Evolutionary conservation across 2,888 invertebrate genomes (phyloP).

Genomic region (Phengaris alcon): DNA sequence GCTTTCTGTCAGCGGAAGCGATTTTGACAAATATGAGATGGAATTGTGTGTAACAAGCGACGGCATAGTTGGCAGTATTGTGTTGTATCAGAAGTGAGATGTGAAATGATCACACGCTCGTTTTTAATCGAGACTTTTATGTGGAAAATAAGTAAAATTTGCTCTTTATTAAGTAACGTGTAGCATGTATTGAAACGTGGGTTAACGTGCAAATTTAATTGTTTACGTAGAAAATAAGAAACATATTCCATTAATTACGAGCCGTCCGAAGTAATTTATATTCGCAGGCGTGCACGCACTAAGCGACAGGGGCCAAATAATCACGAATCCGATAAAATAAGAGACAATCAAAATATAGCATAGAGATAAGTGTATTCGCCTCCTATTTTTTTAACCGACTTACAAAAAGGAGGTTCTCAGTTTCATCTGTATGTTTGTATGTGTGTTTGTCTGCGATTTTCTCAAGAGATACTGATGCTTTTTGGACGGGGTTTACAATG

Average conservation of each 20-base stretch:
- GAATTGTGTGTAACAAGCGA: too few species aligned
- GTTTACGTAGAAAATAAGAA: constrained; percentile 17
- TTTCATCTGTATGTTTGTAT: too few species aligned
- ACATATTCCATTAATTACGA: constrained; percentile 17
- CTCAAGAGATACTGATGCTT: too few species aligned
- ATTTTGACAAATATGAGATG: too few species aligned
- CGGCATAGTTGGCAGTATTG: too few species aligned
- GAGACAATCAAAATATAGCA: background rate
- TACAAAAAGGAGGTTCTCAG: too few species aligned
- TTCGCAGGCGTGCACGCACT: background rate
- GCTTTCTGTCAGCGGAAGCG: too few species aligned
- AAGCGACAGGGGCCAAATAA: background rate
- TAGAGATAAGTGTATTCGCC: too few species aligned
- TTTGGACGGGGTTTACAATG: too few species aligned
- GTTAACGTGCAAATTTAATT: constrained; percentile 16
- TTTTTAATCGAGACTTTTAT: background rate
- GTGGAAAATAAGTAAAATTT: background rate
- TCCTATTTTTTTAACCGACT: too few species aligned
- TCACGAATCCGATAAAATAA: background rate
- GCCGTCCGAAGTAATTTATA: background rate
- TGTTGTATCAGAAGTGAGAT: background rate
- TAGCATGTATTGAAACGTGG: background rate
- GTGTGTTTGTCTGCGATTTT: too few species aligned
- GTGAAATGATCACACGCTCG: background rate
- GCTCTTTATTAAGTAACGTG: background rate